Evolutionary conservation across 2,113 vertebrate species (phyloP), one percentile per base, ranked within the genome.

Genomic region (Embiotoca jacksoni): DNA sequence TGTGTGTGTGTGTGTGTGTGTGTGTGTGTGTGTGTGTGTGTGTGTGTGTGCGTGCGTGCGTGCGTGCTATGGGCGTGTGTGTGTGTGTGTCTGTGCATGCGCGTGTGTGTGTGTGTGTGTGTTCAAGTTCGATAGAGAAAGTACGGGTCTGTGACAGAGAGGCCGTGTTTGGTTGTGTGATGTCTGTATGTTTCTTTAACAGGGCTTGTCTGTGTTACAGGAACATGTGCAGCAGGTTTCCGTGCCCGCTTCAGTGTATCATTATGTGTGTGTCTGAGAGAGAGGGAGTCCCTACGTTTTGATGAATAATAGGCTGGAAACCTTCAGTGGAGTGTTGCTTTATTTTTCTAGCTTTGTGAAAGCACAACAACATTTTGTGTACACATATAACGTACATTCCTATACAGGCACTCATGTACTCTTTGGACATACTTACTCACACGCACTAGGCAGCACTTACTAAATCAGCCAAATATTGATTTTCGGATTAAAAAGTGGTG

Each of bases 1-100:
- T 93, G 94, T 95, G 60, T 62, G 37, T 58, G 91, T 68, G 55
- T 83, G 69, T 63, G 57, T 23, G 78, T 52, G 72, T 75, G 77
- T 73, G 52, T 74, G 63, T 58, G 66, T 70, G 47, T 69, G 36
- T 23, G 23, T 23, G 23, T 23, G 94, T 95, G 60, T 62, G 37
- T 58, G 91, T 68, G 55, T 83, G 69, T 63, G 57, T 23, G 78
- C 46, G 72, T 75, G 77, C 70, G 52, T 74, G 63, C 55, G 66
- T 70, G 47, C 65, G 36, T 81, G 83, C 80, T 88, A 88, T 88
- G 82, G 87, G 71, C 82, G 71, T 77, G 31, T 75, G 62, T 58
- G 49, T 41, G 32, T 47, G 52, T 93, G 94, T 95, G 60, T 62
- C 32, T 58, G 91, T 68, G 55, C 23, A 23, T 83, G 69, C 60